Conservation (phyloP, 1,140 invertebrate genomes). For the Reticulitermes speratus region DNA sequence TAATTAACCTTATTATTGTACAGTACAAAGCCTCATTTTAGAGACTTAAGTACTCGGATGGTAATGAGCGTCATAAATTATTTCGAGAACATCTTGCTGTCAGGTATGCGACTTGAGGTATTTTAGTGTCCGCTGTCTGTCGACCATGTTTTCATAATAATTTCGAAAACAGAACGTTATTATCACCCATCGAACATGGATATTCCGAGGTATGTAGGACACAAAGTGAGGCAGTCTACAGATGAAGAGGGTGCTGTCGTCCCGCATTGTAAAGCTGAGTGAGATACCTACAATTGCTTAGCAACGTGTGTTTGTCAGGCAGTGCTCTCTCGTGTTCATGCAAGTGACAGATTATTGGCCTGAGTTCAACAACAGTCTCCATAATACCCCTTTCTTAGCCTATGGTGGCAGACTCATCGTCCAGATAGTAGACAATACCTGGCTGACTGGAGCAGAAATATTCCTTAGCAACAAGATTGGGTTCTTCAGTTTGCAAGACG, state of each 20-base stretch:
- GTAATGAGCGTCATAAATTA: too few relatives aligned
- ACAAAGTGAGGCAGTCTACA: not conserved
- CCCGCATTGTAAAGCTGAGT: not conserved
- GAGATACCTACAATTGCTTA: not conserved
- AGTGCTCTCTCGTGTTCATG: not conserved
- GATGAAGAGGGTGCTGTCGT: not conserved
- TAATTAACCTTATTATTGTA: too few relatives aligned
- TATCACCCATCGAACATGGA: too few relatives aligned
- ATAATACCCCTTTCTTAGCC: not conserved
- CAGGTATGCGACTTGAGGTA: too few relatives aligned
- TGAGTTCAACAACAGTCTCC: not conserved
- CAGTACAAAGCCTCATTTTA: too few relatives aligned
- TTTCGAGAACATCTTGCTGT: too few relatives aligned
- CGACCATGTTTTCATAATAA: too few relatives aligned
- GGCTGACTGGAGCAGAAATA: not conserved
- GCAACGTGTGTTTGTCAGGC: constrained; percentile 1
- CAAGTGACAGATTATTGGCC: constrained; percentile 10
- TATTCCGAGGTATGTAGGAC: not conserved
- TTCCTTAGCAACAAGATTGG: not conserved
- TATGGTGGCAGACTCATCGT: not conserved
- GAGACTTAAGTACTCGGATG: too few relatives aligned
- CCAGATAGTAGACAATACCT: not conserved
- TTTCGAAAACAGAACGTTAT: too few relatives aligned
- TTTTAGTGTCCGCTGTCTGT: too few relatives aligned
- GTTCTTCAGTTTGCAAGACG: not conserved